Evolutionary conservation across 1,140 invertebrate genomes (phyloP), one percentile per base, ranked within the genome.

Genomic region (Vanessa tameamea): DNA sequence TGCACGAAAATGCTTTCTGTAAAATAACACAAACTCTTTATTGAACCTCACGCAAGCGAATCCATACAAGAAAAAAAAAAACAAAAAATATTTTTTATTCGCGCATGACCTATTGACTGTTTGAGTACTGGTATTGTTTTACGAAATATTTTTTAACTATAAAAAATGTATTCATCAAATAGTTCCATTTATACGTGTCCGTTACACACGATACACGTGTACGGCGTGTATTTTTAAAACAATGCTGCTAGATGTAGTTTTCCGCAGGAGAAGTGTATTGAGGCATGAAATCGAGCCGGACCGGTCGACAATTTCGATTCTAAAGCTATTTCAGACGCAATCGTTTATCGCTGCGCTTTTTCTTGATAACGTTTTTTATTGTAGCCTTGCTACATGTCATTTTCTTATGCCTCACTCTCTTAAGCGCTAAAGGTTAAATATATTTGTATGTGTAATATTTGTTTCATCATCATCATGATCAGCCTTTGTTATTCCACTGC

Each of bases 271-370:
- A 72, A 31, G 72, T 74, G 68, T 73, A 77, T 64, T 74, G 72
- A 70, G 55, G 59, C 72, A 65, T 77, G 76, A 77, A 77, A 77
- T 77, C 76, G 72, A 77, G 72, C 68, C 59, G 67, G 76, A 71
- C 71, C 72, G 72, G 55, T 67, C 72, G 65, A 61, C 72, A 69
- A 73, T 73, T 73, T 64, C 66, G 65, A 73, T 69, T 15, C 59
- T 47, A 72, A 23, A 7, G 61, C 15, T 72, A 63, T 64, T 43
- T 64, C 69, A 72, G 11, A 72, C 50, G 23, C 3, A 6, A 37
- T 37, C 31, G 16, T 31, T 9, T 37, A 26, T 61, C 53, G 31
- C 14, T 37, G 23, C 57, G 53, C 2, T 31, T 61, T 61, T 37
- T 61, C 31, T 15, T 53, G 3, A 53, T n/a, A 53, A 11, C 9